Base-by-base conservation (phyloP, 2,797 vertebrate species). In the Scomberomorus guttatus region DNA sequence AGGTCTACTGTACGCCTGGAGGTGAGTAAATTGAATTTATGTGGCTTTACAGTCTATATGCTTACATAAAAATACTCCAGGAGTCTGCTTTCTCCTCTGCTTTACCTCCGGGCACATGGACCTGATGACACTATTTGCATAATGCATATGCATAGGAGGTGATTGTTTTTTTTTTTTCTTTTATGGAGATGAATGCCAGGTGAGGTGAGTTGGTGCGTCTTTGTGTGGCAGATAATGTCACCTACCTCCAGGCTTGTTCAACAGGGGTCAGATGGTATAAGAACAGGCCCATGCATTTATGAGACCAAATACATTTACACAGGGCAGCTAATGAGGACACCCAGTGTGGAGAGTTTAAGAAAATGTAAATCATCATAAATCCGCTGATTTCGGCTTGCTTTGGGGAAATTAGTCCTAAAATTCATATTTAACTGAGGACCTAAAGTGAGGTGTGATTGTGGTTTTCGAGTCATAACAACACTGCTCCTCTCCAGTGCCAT, bases 61-160 rank as follows among this genome's bases (percentile, higher is more conserved):
- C 72, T 56, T 54, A 37, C 3, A 72, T 52, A 54, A 62, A 69
- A 60, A 52, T 37, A 63, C 39, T 55, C 32, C 22, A 51, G 13
- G 56, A 67, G 62, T 29, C 51, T 65, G 71, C 48, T 66, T 64
- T 69, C 32, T 82, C 82, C 50, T 75, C 75, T 67, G 54, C 67
- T 56, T 74, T 60, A 29, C 81, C 66, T 81, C 24, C 1, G 32
- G 61, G 50, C 60, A 59, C 77, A 48, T 39, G 32, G 69, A 78
- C 68, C 69, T 58, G 74, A 58, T 85, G 76, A 75, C 73, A 44
- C 50, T 1, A 83, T 91, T 88, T 89, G 74, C 86, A 91, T 87
- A 85, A 92, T 84, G 69, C 77, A 83, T 80, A 72, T 89, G 83
- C 70, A 86, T 65, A 62, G 27, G 29, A 4, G 54, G 27, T 56